Conservation (phyloP, 53 echinoderm and acorn worm genomes). For the Mesocentrotus franciscanus region DNA sequence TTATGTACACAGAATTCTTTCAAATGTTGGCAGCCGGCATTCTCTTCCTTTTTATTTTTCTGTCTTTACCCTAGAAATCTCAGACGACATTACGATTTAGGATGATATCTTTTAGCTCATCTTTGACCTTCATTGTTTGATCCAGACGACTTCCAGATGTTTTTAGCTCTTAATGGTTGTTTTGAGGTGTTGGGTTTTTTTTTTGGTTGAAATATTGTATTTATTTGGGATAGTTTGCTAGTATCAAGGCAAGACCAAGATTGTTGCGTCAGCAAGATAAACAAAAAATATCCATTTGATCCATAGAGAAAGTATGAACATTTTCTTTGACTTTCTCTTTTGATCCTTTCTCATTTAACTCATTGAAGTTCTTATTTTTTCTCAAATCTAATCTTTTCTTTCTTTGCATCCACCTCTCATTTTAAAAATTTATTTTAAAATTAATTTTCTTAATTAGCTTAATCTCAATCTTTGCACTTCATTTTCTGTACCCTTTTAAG, state of each 20-base stretch:
- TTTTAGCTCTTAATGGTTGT: neutral
- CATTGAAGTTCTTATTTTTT: neutral
- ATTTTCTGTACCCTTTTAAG: neutral
- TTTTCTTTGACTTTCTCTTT: no score
- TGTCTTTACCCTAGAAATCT: slow-evolving; percentile 25
- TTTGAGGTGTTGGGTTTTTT: neutral
- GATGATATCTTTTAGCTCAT: slow-evolving; percentile 14
- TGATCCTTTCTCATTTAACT: neutral
- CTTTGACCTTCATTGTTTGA: slow-evolving; percentile 45
- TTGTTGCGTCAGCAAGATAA: neutral
- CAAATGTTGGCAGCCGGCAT: slow-evolving; percentile 40
- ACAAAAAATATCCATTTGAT: neutral
- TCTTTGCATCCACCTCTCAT: neutral
- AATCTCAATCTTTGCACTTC: neutral
- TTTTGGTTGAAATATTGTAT: neutral
- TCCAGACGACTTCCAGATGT: slow-evolving; percentile 37
- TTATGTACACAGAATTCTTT: slow-evolving; percentile 43
- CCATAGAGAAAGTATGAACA: neutral
- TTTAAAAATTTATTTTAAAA: no score
- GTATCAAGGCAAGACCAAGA: neutral
- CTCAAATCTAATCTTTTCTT: neutral
- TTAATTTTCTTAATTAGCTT: neutral
- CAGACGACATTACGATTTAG: neutral
- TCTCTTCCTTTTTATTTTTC: slow-evolving; percentile 2
- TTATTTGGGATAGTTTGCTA: neutral